Percentiles rank a stretch among this genome's conserved stretches.
These are phyloP conservation scores for Condylura cristata DNA, from an alignment of 2,113 vertebrate genomes.

Conservation along the genomic window DNA sequence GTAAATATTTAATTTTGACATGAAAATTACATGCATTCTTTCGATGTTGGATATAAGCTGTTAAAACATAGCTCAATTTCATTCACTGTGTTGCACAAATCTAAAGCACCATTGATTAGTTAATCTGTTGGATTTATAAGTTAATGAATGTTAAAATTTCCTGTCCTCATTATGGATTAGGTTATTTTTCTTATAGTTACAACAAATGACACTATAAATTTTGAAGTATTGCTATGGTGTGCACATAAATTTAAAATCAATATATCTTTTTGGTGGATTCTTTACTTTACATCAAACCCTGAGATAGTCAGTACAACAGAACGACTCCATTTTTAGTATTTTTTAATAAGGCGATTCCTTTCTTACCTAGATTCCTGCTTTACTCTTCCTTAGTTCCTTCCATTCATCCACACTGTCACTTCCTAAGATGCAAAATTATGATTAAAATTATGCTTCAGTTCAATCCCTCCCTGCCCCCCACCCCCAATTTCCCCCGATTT, in stretches of 20 bases:
- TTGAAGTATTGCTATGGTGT: not conserved
- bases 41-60: not conserved
- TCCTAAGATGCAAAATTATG: too few species aligned
- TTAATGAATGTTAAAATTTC: not conserved
- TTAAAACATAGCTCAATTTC: not conserved
- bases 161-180: not conserved
- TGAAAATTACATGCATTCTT: not conserved
- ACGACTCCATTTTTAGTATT: too few species aligned
- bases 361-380: not conserved
- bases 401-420: not conserved
- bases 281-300: not conserved
- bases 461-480: not conserved
- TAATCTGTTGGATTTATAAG: not conserved
- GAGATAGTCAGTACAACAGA: not conserved
- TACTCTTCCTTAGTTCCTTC: not conserved
- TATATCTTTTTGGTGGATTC: not conserved
- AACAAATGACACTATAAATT: not conserved
- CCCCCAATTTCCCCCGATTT: not conserved
- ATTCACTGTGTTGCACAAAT: not conserved
- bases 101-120: not conserved
- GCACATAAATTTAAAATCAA: not conserved
- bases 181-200: not conserved
- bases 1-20: not conserved
- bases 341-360: not conserved
- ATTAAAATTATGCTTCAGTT: not conserved